These are phyloP conservation scores for Sinhomidia bicolor DNA, from an alignment of 2,888 invertebrate genomes.

Conservation along the genomic window DNA sequence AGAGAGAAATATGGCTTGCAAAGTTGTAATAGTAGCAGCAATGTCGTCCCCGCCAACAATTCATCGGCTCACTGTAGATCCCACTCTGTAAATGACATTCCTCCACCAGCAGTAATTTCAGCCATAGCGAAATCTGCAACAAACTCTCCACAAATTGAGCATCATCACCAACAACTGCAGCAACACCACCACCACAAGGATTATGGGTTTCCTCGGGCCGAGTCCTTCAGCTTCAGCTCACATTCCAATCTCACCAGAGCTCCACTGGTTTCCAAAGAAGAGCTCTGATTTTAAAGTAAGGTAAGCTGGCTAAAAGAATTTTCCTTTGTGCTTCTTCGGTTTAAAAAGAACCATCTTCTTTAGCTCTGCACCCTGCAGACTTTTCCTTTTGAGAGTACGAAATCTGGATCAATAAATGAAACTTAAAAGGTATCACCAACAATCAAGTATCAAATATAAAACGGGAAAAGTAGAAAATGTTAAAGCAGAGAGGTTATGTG, in stretches of 20 bases:
- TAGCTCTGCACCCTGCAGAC: neutral
- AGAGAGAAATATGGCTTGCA: conserved; percentile 79
- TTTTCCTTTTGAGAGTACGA: neutral
- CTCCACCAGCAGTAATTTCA: conserved; percentile 73
- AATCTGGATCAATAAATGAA: neutral
- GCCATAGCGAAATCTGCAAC: conserved; percentile 73
- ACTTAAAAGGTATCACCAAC: too few relatives aligned
- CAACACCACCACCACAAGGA: conserved; percentile 75
- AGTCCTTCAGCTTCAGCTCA: conserved; percentile 79
- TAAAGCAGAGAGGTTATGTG: too few relatives aligned
- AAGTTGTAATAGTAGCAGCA: conserved; percentile 77
- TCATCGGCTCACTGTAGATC: conserved; percentile 85
- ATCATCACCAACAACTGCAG: conserved; percentile 72
- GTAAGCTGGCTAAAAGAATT: conserved; percentile 18
- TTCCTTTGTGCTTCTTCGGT: neutral
- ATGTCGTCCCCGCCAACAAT: conserved; percentile 80
- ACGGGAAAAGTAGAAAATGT: too few relatives aligned
- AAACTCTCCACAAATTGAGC: conserved; percentile 77
- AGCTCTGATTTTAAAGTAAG: conserved; percentile 77
- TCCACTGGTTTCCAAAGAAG: conserved; percentile 80
- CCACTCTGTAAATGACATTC: conserved; percentile 88
- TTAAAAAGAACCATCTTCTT: neutral
- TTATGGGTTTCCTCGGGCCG: conserved; percentile 77
- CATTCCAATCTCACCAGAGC: conserved; percentile 79
- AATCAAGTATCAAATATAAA: neutral